These are phyloP conservation scores for Pteruthius melanotis DNA, from an alignment of 2,113 vertebrate species.

Conservation along the genomic window DNA sequence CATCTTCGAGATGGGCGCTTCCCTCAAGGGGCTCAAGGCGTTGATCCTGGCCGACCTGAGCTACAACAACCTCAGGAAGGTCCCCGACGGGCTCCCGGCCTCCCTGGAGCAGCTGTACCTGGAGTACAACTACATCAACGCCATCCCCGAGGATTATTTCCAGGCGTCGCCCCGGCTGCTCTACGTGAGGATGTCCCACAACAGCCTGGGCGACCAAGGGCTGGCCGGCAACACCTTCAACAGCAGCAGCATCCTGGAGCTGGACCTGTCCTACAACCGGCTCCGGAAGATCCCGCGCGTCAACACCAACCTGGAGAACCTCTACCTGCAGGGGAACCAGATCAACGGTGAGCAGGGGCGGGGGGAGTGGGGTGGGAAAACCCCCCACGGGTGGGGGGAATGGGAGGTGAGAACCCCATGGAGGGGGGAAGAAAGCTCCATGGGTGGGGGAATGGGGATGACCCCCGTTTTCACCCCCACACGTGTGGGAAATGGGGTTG, in stretches of 20 bases:
- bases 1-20: constrained; percentile 81
- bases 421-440: no score
- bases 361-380: background rate
- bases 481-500: background rate
- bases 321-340: constrained; percentile 93
- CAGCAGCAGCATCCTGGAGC: constrained; percentile 88
- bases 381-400: background rate
- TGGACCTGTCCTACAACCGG: constrained; percentile 94
- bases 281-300: constrained; percentile 91
- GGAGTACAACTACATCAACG: constrained; percentile 87
- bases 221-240: constrained; percentile 87
- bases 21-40: constrained; percentile 82
- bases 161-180: constrained; percentile 81
- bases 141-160: constrained; percentile 85
- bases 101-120: constrained; percentile 91
- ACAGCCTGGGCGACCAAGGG: constrained; percentile 86
- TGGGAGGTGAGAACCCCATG: no score
- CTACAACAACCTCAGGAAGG: constrained; percentile 85
- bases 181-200: constrained; percentile 88
- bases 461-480: no score
- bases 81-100: constrained; percentile 83
- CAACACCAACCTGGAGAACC: constrained; percentile 87
- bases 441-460: background rate
- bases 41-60: constrained; percentile 88
- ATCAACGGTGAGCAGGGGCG: constrained; percentile 83